Evolutionary conservation across 2,113 vertebrate species (phyloP), one percentile per base, ranked within the genome.

Genomic region (Pterocles orientalis): DNA sequence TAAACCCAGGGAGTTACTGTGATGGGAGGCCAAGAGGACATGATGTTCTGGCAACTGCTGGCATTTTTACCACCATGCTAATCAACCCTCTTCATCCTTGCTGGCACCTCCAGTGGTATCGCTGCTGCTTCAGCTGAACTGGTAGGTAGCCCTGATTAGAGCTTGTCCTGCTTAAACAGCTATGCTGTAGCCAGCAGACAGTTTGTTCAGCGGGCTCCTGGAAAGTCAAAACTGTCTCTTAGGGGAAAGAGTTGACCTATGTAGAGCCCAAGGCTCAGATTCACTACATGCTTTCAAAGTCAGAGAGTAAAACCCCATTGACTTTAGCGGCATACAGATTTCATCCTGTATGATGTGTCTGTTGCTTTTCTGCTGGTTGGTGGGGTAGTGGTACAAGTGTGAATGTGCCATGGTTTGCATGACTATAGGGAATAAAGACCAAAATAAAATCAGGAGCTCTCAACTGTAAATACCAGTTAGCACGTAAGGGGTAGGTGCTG

Each of bases 331-430:
- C 36, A 78, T 41, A 31, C 10, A 41, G 48, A 47, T 68, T 81
- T 77, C 43, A 47, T 53, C 47, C 41, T 62, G 20, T 1, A 0
- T 31, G 39, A 62, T 1, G 1, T 16, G 34, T 57, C 0, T 4
- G 0, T 62, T 78, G 28, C 28, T 86, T 43, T 86, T 43, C 60
- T 73, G 43, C 58, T 72, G 36, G 53, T 53, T 62, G 54, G 54
- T 64, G 39, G n/a, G 17, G 56, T 28, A 48, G 45, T n/a, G 54
- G 36, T n/a, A n/a, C n/a, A n/a, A n/a, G n/a, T n/a, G n/a, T n/a
- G n/a, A n/a, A n/a, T n/a, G 62, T 90, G 34, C 29, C 18, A 50
- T 18, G 36, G 28, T 69, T 70, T 76, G 68, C 48, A 36, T 9
- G 82, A 76, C 56, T 69, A 3, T 56, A 34, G 70, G 47, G 36